Evolutionary conservation across 2,888 invertebrate species (phyloP).

Genomic region (Drosophila aldrichi): DNA sequence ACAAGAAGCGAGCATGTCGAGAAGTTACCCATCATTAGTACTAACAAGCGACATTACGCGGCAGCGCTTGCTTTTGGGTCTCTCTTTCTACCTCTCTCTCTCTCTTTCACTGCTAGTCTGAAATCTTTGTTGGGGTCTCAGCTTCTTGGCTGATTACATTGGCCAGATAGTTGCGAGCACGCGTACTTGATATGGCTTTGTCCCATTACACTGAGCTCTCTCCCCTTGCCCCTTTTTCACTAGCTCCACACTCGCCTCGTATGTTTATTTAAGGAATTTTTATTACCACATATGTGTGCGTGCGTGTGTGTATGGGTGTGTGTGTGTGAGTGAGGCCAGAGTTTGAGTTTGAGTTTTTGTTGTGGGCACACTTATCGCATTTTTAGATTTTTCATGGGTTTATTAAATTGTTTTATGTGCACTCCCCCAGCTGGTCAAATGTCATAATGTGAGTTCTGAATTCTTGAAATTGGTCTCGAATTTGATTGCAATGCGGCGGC

Average conservation of each 20-base stretch:
- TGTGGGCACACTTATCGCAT: conserved; percentile 66
- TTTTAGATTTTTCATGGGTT: conserved; percentile 78
- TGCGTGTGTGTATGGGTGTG: background rate
- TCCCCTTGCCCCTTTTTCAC: background rate
- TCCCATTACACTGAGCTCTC: conserved; percentile 5
- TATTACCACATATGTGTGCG: conserved; percentile 53
- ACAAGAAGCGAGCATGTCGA: conserved; percentile 31
- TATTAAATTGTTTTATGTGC: conserved; percentile 72
- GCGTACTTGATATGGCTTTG: conserved; percentile 68
- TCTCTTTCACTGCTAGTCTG: conserved; percentile 21
- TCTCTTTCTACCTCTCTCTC: conserved; percentile 7
- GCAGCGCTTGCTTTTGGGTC: conserved; percentile 22
- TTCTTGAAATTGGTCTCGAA: conserved; percentile 58
- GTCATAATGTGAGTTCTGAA: conserved; percentile 54
- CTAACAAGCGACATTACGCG: conserved; percentile 77
- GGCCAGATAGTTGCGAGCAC: conserved; percentile 61
- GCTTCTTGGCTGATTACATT: conserved; percentile 51
- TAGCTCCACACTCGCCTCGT: conserved; percentile 11
- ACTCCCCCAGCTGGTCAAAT: conserved; percentile 61
- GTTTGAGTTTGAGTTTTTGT: conserved; percentile 16
- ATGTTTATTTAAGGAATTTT: conserved; percentile 77
- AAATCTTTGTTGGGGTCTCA: conserved; percentile 37
- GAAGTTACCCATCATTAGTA: conserved; percentile 75
- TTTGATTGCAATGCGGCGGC: conserved; percentile 52
- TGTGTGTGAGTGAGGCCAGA: conserved; percentile 12